Evolutionary conservation across 2,113 vertebrate genomes (phyloP).

Genomic region (Panurus biarmicus): DNA sequence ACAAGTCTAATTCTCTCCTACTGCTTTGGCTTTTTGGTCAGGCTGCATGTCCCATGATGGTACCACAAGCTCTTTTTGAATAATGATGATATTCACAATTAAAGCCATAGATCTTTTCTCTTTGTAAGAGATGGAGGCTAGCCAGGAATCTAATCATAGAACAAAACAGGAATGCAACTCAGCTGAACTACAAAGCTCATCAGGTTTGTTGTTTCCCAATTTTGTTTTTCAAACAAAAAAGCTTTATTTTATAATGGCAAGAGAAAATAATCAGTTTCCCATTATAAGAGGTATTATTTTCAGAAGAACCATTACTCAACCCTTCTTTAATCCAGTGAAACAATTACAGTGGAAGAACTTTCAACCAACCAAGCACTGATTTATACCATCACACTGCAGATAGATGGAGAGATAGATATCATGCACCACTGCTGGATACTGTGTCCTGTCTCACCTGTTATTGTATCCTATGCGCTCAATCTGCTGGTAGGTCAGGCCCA

Average conservation of each 20-base stretch:
- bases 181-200: constrained; percentile 1
- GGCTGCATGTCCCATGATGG: not conserved
- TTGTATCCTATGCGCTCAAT: constrained; percentile 82
- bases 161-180: not conserved
- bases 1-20: not conserved
- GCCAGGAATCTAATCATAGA: not conserved
- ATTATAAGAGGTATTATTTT: not conserved
- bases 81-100: not conserved
- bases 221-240: not conserved
- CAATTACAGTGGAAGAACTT: not conserved
- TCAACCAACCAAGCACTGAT: not conserved
- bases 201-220: not conserved
- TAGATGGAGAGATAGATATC: not conserved
- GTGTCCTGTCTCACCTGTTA: constrained; percentile 69
- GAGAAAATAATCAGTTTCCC: not conserved
- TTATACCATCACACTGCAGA: not conserved
- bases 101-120: not conserved
- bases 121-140: not conserved
- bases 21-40: not conserved
- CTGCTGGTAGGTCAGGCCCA: constrained; percentile 82
- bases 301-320: not conserved
- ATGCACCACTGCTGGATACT: not conserved
- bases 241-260: not conserved
- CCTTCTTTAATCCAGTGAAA: not conserved
- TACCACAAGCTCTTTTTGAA: not conserved